Evolutionary conservation across 2,888 invertebrate genomes (phyloP).

Genomic region (Polydrusus pterygomalis): DNA sequence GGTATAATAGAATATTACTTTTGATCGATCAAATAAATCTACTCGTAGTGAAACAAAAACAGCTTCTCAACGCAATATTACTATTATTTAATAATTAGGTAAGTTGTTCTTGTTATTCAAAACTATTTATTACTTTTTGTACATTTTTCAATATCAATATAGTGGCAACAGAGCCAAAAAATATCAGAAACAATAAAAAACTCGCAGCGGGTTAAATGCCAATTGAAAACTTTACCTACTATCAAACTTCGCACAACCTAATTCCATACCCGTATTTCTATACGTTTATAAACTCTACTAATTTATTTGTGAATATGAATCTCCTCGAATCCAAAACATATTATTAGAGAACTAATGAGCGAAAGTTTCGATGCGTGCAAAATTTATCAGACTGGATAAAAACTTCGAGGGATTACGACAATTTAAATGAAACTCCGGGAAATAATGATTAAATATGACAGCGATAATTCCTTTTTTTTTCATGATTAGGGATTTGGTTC

Average conservation of each 20-base stretch:
- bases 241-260: not conserved
- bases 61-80: too few species aligned
- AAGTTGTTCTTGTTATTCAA: too few species aligned
- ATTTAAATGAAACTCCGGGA: not conserved
- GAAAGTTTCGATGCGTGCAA: conserved; percentile 13
- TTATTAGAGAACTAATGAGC: conserved; percentile 9
- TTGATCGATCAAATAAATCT: too few species aligned
- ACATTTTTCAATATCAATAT: too few species aligned
- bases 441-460: conserved; percentile 1
- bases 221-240: not conserved
- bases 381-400: conserved; percentile 15
- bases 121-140: too few species aligned
- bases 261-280: not conserved
- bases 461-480: not conserved
- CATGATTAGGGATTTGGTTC: not conserved
- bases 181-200: too few species aligned
- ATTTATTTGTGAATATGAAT: not conserved
- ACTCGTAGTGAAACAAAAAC: too few species aligned
- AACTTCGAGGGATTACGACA: not conserved
- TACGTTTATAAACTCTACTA: not conserved
- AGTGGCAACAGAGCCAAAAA: too few species aligned
- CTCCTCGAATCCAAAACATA: not conserved
- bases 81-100: too few species aligned
- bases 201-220: not conserved
- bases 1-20: too few species aligned